Base-by-base conservation (phyloP, 2,113 vertebrate genomes). In the Mirza zaza region DNA sequence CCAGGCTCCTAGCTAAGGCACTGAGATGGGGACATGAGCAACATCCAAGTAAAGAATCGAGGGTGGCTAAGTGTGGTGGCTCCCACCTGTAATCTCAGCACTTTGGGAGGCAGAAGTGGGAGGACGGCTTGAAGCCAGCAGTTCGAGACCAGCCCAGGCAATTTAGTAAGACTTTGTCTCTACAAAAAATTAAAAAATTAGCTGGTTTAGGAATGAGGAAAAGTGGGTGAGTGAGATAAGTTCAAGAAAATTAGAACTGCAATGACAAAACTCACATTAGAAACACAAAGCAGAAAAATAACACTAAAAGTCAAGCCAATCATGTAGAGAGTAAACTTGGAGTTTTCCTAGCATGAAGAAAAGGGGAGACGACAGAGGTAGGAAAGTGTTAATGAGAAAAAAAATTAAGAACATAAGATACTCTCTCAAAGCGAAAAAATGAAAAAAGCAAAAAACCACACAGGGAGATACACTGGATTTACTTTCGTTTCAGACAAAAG, bases 201-300 rank as follows among this genome's bases (percentile, higher is more conserved):
- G 55, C 6, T 57, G 55, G 55, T 55, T 55, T 55, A 55, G 45
- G 39, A 92, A 70, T 85, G 65, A 81, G 42, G 23, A 57, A 87
- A 96, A 57, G 75, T n/a, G 32, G 11, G 23, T 82, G 32, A 5
- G 7, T 61, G 27, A 68, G 11, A 5, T 68, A 84, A 63, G n/a
- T 21, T 77, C 3, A 95, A 88, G 45, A 82, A n/a, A 81, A 65
- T 87, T n/a, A 65, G 36, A 94, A 34, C 29, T 59, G 27, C 42
- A 67, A 32, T 79, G 39, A 71, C 32, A 90, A 84, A 70, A 94
- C 23, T 75, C 23, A 32, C 61, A 27, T 80, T 50, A 83, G 48
- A 93, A 92, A 77, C 14, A 94, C 15, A 45, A 80, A 92, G 48
- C 8, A 84, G 68, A 39, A 91, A 34, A 80, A 81, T 94, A 52